A percentile compares a stretch with the other conserved stretches of the same genome.
Conservation (phyloP, 2,888 invertebrate genomes). For the Pachymerium ferrugineum region DNA sequence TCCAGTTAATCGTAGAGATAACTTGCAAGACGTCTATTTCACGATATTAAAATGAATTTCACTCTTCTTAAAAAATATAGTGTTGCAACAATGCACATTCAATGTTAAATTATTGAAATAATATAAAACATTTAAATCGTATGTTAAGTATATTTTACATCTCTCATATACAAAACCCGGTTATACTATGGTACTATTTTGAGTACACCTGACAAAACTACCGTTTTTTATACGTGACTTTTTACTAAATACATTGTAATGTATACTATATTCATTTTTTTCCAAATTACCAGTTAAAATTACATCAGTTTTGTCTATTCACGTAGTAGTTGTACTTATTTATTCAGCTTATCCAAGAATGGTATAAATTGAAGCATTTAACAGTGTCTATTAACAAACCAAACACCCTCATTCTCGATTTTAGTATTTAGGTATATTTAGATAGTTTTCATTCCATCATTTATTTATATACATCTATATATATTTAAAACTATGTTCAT, state of each 20-base stretch:
- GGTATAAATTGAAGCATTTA: too few species aligned
- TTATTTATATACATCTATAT: background rate
- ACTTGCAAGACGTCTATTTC: too few species aligned
- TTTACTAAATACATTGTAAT: background rate
- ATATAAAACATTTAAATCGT: background rate
- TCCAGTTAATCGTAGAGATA: too few species aligned
- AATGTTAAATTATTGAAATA: background rate
- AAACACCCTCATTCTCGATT: too few species aligned
- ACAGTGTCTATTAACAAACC: too few species aligned
- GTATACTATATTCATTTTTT: background rate
- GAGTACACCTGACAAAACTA: background rate
- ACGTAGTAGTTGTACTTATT: too few species aligned
- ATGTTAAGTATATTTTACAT: background rate
- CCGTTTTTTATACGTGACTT: constrained; percentile 7
- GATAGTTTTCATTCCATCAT: background rate
- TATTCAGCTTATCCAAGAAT: too few species aligned
- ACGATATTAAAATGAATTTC: too few species aligned
- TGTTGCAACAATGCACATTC: background rate
- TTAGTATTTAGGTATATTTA: background rate
- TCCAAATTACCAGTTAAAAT: background rate
- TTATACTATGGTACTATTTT: background rate
- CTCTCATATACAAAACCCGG: background rate
- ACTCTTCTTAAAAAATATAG: too few species aligned
- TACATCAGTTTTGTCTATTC: background rate
- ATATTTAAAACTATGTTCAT: too few species aligned